Evolutionary conservation across 2,888 invertebrate genomes (phyloP).

Genomic region (Aleiodes testaceus): DNA sequence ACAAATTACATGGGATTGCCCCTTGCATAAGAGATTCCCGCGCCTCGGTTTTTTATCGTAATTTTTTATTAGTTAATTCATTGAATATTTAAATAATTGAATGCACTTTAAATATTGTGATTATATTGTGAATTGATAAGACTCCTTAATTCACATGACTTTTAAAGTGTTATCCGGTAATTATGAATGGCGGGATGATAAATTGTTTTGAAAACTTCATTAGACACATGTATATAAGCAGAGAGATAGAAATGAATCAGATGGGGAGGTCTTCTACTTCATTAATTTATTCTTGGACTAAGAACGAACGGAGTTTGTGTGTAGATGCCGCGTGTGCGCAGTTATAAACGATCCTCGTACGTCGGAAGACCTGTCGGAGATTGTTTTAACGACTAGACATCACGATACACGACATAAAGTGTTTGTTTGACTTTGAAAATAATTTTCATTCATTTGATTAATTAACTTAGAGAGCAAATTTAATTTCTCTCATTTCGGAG

Average conservation of each 20-base stretch:
- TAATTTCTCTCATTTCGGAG: no score
- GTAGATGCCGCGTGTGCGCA: slow-evolving; percentile 30
- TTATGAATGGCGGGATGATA: slow-evolving; percentile 62
- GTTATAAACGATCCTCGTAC: slow-evolving; percentile 64
- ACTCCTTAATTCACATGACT: slow-evolving; percentile 1
- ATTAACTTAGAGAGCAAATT: not conserved
- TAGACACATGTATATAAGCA: slow-evolving; percentile 52
- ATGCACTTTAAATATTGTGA: not conserved
- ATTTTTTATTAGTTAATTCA: slow-evolving; percentile 10
- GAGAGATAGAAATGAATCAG: slow-evolving; percentile 39
- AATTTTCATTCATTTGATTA: slow-evolving; percentile 15
- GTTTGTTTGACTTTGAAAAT: slow-evolving; percentile 32
- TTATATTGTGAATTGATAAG: slow-evolving; percentile 1
- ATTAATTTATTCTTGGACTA: slow-evolving; percentile 51
- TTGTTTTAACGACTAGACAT: slow-evolving; percentile 55
- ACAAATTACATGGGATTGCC: slow-evolving; percentile 56
- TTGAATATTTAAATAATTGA: not conserved
- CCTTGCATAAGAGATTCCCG: slow-evolving; percentile 53
- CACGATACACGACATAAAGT: slow-evolving; percentile 42
- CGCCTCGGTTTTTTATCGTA: slow-evolving; percentile 14
- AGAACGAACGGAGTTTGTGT: slow-evolving; percentile 42
- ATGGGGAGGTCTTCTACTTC: slow-evolving; percentile 48
- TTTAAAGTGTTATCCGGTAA: slow-evolving; percentile 51
- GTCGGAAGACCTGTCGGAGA: slow-evolving; percentile 53
- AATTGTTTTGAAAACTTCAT: slow-evolving; percentile 63